Conservation (phyloP, 2,797 vertebrate genomes). For the Anguilla megastoma region DNA sequence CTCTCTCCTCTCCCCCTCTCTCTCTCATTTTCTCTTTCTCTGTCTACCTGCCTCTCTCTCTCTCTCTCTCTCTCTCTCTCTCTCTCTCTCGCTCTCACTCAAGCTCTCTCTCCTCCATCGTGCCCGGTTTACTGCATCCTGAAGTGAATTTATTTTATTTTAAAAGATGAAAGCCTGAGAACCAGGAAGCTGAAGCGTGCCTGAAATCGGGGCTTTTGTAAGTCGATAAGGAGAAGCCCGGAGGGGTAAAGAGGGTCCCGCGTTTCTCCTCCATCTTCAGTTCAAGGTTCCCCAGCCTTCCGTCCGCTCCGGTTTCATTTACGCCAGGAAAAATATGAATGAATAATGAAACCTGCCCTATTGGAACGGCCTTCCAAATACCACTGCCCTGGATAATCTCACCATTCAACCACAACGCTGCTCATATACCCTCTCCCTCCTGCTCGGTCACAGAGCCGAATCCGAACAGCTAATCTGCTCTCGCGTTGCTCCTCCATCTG, state of each 20-base stretch:
- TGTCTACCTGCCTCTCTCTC: too few relatives aligned
- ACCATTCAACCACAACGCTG: neutral
- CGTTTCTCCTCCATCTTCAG: neutral
- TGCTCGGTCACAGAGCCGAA: neutral
- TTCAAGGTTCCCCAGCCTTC: neutral
- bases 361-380: neutral
- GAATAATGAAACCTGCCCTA: neutral
- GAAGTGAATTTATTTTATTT: neutral
- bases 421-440: neutral
- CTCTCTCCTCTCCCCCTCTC: neutral
- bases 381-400: neutral
- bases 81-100: neutral
- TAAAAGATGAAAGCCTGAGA: neutral
- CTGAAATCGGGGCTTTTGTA: neutral
- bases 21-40: neutral
- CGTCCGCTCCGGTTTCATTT: neutral
- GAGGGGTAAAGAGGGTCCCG: neutral
- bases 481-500: neutral
- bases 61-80: neutral
- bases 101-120: neutral
- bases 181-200: neutral
- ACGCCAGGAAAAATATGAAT: neutral
- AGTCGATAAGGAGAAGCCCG: neutral
- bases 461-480: neutral
- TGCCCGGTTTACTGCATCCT: neutral